These are phyloP conservation scores for Premnoplex brunnescens DNA, from an alignment of 2,797 vertebrate genomes.

Conservation along the genomic window DNA sequence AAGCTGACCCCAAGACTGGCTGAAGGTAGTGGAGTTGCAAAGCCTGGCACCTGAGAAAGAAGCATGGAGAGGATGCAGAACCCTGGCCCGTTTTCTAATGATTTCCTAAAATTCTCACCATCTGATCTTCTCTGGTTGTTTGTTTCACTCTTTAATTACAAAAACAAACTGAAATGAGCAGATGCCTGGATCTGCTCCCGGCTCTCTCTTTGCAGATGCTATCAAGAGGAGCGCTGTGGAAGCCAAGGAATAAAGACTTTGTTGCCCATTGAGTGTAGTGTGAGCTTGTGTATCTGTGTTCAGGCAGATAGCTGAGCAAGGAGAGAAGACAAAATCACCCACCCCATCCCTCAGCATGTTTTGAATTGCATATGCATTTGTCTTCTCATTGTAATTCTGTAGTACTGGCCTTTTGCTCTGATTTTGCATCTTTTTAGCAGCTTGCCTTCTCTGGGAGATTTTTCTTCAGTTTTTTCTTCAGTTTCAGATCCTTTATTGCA, in stretches of 20 bases:
- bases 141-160: constrained; percentile 19
- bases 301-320: background rate
- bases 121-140: constrained; percentile 16
- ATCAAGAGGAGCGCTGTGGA: background rate
- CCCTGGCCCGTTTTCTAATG: background rate
- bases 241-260: background rate
- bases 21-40: background rate
- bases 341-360: background rate
- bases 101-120: background rate
- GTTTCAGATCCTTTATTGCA: background rate
- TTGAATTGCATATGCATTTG: background rate
- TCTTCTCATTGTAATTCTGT: background rate
- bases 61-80: background rate
- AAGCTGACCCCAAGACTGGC: background rate
- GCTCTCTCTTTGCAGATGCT: constrained; percentile 18
- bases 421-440: background rate
- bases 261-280: background rate
- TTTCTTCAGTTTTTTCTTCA: background rate
- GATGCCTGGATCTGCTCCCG: constrained; percentile 27
- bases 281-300: background rate
- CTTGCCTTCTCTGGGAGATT: background rate
- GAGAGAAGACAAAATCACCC: background rate
- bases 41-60: background rate
- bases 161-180: constrained; percentile 31
- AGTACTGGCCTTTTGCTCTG: background rate